Base-by-base conservation (phyloP, 2,888 invertebrate genomes). In the Tyria jacobaeae region DNA sequence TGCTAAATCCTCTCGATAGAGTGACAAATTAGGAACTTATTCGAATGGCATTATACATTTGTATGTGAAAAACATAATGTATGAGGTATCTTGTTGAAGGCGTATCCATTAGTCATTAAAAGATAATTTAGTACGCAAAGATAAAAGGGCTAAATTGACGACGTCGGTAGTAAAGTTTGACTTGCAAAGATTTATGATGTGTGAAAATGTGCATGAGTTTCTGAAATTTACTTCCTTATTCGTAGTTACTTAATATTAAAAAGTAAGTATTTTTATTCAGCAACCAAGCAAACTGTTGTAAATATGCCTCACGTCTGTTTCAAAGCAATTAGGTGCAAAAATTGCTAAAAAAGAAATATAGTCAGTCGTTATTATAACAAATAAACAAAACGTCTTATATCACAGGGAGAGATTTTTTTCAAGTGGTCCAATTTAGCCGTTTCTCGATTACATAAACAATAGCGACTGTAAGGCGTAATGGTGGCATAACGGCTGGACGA, bases 391-490 rank as follows among this genome's bases (percentile, higher is more conserved):
- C 71, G 73, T 68, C 75, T 76, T 75, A 76, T 78, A 78, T 74
- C 76, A 76, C 64, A 41, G 48, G 49, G 53, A 59, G 64, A 71
- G 64, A 68, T 70, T 83, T 86, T 31, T 86, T 86, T 78, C 70
- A 86, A 89, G 81, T 89, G 86, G 82, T 85, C 79, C 84, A 87
- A 89, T 88, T 88, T 85, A 72, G 81, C 78, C 68, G 76, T 79
- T 84, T 76, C 74, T 74, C 78, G 83, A 84, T 84, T 85, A 81
- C 87, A 89, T 90, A 91, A 92, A 91, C 88, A 91, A 90, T 85
- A 79, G 78, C 77, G 68, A 82, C 60, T 66, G 80, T 78, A 79
- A 74, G 68, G 72, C 75, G 71, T 81, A 85, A 85, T 78, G 82
- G 78, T 76, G 79, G 82, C 79, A 77, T 82, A 82, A 86, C 80